A percentile compares a stretch with the other conserved stretches of the same genome.
Conservation (phyloP, 2,113 vertebrate species). For the Callipepla squamata region DNA sequence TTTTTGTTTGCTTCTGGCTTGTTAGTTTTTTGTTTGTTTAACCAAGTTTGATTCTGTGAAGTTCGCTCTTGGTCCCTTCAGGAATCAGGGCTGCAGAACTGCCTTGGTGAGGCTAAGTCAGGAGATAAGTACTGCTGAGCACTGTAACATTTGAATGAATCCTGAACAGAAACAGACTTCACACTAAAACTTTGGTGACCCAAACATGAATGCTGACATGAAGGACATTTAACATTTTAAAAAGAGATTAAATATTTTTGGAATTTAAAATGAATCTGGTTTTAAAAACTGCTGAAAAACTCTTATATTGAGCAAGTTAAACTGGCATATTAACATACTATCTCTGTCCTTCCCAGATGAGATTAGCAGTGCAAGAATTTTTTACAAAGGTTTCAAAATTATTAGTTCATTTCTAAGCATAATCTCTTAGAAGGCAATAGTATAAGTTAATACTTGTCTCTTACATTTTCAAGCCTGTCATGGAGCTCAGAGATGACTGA, state of each 20-base stretch:
- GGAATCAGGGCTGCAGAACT: neutral
- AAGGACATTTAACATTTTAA: neutral
- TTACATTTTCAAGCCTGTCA: neutral
- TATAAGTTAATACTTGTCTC: conserved; percentile 22
- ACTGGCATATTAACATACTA: neutral
- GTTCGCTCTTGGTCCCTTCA: neutral
- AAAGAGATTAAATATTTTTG: conserved; percentile 4
- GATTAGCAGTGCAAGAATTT: neutral
- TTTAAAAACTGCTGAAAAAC: neutral
- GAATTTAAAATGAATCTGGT: neutral
- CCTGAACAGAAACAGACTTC: neutral
- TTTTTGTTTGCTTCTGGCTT: neutral
- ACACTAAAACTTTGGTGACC: neutral
- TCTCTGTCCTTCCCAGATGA: neutral
- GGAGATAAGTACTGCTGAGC: neutral
- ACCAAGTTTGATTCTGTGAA: neutral
- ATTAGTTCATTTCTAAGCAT: conserved; percentile 22
- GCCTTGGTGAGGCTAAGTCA: neutral
- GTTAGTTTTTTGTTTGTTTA: neutral
- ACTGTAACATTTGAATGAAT: neutral
- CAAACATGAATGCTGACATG: neutral
- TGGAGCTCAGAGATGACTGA: neutral
- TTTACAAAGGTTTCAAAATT: conserved; percentile 15
- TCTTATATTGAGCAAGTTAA: neutral
- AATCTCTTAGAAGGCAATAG: neutral